Evolutionary conservation across 2,888 invertebrate genomes (phyloP), one percentile per base, ranked within the genome.

Genomic region (Patella pellucida): DNA sequence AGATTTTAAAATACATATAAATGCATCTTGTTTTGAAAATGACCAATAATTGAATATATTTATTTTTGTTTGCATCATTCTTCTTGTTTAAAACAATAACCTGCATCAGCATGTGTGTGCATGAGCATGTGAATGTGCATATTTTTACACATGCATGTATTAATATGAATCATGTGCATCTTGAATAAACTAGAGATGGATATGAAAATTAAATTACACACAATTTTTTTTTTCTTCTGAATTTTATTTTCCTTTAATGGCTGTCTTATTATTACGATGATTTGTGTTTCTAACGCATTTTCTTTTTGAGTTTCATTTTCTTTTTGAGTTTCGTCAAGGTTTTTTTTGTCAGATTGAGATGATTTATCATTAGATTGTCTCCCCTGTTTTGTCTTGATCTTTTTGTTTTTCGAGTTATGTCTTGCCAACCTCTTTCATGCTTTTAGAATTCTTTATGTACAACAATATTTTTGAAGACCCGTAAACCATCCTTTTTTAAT

Each of bases 321-420:
- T 52, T 52, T 19, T 16, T 19, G 51, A 50, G 51, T 56, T 52
- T 56, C 12, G 52, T 52, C 15, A n/a, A 12, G 5, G 5, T 56
- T 70, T 5, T 23, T 50, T 70, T 50, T 31, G 14, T 27, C 31
- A 4, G 31, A n/a, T 50, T 27, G 54, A 31, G 16, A 69, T 19
- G 74, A 56, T 23, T 50, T 56, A 16, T 1, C 54, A 16, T 23
- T 52, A 52, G 19, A 52, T 12, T 71, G 12, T 51, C 23, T 51
- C 51, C 27, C 52, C 51, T 51, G 27, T 71, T 27, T 52, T 11
- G 16, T 27, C 23, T 68, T 69, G 62, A 71, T 69, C 72, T 69
- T 67, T 74, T n/a, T 76, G 31, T 70, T 77, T 70, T 77, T 76
- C 68, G 70, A 76, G 41, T 41, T 41, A 68, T 72, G 77, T 71